phyloP scores from a whole-genome alignment of 1,140 invertebrate genomes.

The Linepithema humile region DNA sequence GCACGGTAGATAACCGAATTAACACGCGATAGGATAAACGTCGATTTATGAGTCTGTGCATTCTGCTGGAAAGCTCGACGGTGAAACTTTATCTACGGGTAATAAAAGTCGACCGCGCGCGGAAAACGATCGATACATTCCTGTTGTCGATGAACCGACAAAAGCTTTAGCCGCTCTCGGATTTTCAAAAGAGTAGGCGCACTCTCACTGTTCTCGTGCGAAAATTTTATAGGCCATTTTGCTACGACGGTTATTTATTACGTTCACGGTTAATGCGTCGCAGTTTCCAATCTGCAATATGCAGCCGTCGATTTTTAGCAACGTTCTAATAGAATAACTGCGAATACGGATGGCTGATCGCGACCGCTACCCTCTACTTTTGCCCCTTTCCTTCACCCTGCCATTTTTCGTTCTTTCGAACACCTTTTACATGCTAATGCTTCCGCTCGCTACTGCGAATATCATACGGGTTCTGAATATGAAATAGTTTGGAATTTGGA shows the following conservation, averaged over 20 bases:
- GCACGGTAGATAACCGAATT: constrained; percentile 38
- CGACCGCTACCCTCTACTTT: background rate
- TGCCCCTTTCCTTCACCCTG: background rate
- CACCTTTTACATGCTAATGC: constrained; percentile 73
- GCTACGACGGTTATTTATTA: background rate
- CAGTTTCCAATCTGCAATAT: background rate
- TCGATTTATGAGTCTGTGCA: constrained; percentile 33
- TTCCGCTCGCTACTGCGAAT: constrained; percentile 59
- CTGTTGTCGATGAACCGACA: constrained; percentile 27
- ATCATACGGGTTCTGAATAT: constrained; percentile 70
- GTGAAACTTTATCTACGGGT: constrained; percentile 48
- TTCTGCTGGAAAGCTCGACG: constrained; percentile 26
- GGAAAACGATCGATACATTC: constrained; percentile 37
- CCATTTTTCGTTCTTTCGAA: constrained; percentile 62
- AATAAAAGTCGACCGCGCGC: constrained; percentile 39
- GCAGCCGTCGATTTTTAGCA: background rate
- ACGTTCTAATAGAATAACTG: constrained; percentile 63
- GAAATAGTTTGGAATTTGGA: constrained; percentile 72
- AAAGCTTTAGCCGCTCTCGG: constrained; percentile 12
- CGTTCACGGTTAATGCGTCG: background rate
- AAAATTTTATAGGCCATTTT: constrained; percentile 4
- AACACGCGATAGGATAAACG: constrained; percentile 41
- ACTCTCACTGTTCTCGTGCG: too few relatives aligned
- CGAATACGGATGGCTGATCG: constrained; percentile 26
- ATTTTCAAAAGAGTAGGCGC: background rate